Percentiles rank a stretch among this genome's conserved stretches.
These are phyloP conservation scores for Drosophila formosana DNA, from an alignment of 2,888 invertebrate genomes.

Conservation along the genomic window DNA sequence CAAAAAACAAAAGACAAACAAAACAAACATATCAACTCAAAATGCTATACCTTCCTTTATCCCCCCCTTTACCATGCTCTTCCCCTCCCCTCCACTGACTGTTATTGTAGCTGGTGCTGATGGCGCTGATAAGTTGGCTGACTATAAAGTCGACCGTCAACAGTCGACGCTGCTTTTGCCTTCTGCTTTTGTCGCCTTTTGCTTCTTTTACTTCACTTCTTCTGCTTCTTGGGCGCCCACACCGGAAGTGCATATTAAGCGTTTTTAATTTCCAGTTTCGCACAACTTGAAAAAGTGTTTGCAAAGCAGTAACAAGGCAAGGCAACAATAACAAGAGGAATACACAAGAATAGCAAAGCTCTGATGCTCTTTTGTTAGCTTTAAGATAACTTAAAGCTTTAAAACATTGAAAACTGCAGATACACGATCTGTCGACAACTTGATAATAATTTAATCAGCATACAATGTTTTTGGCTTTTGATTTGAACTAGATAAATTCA, in stretches of 20 bases:
- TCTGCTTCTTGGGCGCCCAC: slow-evolving; percentile 29
- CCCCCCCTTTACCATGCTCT: neutral
- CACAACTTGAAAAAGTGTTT: slow-evolving; percentile 63
- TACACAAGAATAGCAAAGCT: slow-evolving; percentile 9
- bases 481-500: neutral
- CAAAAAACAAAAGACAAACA: slow-evolving; percentile 69
- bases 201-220: neutral
- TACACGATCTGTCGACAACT: neutral
- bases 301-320: slow-evolving; percentile 23
- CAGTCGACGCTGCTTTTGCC: slow-evolving; percentile 17
- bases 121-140: slow-evolving; percentile 60
- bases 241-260: slow-evolving; percentile 73
- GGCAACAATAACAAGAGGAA: slow-evolving; percentile 22
- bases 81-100: neutral
- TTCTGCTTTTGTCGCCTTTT: slow-evolving; percentile 26
- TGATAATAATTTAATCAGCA: neutral
- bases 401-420: neutral
- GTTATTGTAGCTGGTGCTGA: slow-evolving; percentile 42
- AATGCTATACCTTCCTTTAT: slow-evolving; percentile 44
- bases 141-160: slow-evolving; percentile 33
- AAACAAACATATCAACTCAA: slow-evolving; percentile 73
- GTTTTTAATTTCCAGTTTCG: slow-evolving; percentile 76
- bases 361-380: neutral
- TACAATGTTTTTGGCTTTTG: neutral
- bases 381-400: neutral